Percentiles rank a stretch among this genome's conserved stretches.
Evolutionary conservation across 1,140 invertebrate genomes (phyloP).

Genomic region (Achroia grisella): DNA sequence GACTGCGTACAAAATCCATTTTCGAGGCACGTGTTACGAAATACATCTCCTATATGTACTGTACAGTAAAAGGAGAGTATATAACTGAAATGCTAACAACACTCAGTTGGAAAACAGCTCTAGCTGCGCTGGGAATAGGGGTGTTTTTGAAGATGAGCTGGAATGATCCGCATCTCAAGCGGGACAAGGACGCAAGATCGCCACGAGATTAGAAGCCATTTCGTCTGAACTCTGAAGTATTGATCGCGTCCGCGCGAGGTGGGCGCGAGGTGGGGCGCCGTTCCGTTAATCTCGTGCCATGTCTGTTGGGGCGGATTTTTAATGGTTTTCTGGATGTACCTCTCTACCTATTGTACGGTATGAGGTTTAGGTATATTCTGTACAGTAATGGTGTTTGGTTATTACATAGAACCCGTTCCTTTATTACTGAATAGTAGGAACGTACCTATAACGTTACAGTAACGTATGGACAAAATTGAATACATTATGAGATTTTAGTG

Average conservation of each 20-base stretch:
- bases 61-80: background rate
- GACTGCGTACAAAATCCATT: too few relatives aligned
- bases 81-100: background rate
- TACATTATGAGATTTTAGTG: too few relatives aligned
- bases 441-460: too few relatives aligned
- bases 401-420: too few relatives aligned
- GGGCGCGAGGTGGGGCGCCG: constrained; percentile 17
- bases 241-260: constrained; percentile 36
- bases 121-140: background rate
- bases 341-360: constrained; percentile 1
- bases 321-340: constrained; percentile 33
- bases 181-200: constrained; percentile 52
- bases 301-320: constrained; percentile 37
- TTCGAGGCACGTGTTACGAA: too few relatives aligned
- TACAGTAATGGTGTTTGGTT: background rate
- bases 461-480: too few relatives aligned
- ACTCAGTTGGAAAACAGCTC: background rate
- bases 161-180: constrained; percentile 37
- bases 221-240: constrained; percentile 29
- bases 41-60: too few relatives aligned
- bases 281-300: constrained; percentile 52
- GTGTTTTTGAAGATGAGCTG: background rate
- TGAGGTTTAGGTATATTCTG: too few relatives aligned
- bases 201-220: constrained; percentile 46
- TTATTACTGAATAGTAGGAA: too few relatives aligned